These are phyloP conservation scores for Lepidocyrtinus sp. DNA, from an alignment of 2,888 invertebrate genomes.

Conservation along the genomic window DNA sequence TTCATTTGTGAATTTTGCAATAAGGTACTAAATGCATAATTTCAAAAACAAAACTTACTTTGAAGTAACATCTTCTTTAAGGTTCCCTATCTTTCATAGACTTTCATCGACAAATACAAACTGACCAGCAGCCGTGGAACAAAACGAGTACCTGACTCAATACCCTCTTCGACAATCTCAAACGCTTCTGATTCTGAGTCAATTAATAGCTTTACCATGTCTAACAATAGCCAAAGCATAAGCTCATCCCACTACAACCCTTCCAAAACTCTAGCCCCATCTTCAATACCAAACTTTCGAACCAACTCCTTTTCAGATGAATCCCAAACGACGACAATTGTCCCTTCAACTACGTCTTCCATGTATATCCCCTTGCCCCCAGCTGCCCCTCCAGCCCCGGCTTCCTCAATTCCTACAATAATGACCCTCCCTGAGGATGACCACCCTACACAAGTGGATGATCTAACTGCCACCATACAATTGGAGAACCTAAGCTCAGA, in stretches of 20 bases:
- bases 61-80: too few species aligned
- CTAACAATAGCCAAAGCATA: background rate
- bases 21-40: conserved; percentile 31
- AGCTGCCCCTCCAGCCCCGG: background rate
- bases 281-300: too few species aligned
- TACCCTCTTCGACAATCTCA: background rate
- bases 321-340: too few species aligned
- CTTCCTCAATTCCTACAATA: background rate
- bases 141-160: background rate
- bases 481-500: background rate
- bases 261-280: background rate
- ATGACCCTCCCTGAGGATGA: background rate
- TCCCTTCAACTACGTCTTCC: background rate
- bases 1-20: conserved; percentile 38
- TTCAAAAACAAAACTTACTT: background rate
- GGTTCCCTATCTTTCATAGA: conserved; percentile 17
- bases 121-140: conserved; percentile 1
- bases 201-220: background rate
- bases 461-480: conserved; percentile 11
- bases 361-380: background rate
- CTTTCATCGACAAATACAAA: conserved; percentile 49
- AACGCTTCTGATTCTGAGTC: background rate
- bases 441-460: background rate
- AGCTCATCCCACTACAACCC: background rate
- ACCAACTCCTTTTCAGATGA: too few species aligned